Percentiles rank a stretch among this genome's conserved stretches.
phyloP scores from a whole-genome alignment of 2,888 invertebrate species.

The Agrilus biguttatus region DNA sequence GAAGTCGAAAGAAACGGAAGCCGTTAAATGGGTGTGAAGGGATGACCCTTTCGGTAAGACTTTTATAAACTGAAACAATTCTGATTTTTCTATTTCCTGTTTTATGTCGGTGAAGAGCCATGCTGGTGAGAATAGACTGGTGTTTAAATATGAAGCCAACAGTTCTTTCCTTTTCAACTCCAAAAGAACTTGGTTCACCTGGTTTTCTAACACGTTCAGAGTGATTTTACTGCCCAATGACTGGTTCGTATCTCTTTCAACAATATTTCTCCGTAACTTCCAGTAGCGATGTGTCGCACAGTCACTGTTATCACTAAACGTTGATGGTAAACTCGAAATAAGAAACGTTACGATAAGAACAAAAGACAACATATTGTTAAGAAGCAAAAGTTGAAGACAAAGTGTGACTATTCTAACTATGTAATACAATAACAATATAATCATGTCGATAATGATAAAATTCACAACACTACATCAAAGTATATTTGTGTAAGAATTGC shows the following conservation, averaged over 20 bases:
- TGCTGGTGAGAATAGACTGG: slow-evolving; percentile 39
- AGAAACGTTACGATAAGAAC: too few relatives aligned
- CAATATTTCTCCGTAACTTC: slow-evolving; percentile 5
- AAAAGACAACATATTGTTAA: too few relatives aligned
- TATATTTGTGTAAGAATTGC: too few relatives aligned
- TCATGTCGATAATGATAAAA: too few relatives aligned
- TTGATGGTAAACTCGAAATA: too few relatives aligned
- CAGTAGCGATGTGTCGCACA: slow-evolving; percentile 6
- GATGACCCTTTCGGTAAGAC: slow-evolving; percentile 59
- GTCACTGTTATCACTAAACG: too few relatives aligned
- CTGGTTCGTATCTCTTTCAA: slow-evolving; percentile 8
- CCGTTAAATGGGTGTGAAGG: slow-evolving; percentile 54
- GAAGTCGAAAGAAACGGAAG: slow-evolving; percentile 45
- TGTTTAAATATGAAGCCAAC: slow-evolving; percentile 4
- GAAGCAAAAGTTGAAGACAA: too few relatives aligned
- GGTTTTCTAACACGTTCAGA: slow-evolving; percentile 10
- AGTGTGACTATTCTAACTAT: too few relatives aligned
- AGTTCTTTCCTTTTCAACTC: slow-evolving; percentile 11
- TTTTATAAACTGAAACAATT: slow-evolving; percentile 47
- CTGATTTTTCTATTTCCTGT: slow-evolving; percentile 40
- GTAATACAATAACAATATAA: too few relatives aligned
- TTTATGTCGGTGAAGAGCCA: slow-evolving; percentile 46
- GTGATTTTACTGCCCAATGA: slow-evolving; percentile 9
- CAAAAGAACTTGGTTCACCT: slow-evolving; percentile 10
- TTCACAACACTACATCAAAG: too few relatives aligned